A percentile compares a stretch with the other conserved stretches of the same genome.
These are phyloP conservation scores for Montipora capricornis DNA, from an alignment of 64 coral and sea anemone species.

Conservation along the genomic window DNA sequence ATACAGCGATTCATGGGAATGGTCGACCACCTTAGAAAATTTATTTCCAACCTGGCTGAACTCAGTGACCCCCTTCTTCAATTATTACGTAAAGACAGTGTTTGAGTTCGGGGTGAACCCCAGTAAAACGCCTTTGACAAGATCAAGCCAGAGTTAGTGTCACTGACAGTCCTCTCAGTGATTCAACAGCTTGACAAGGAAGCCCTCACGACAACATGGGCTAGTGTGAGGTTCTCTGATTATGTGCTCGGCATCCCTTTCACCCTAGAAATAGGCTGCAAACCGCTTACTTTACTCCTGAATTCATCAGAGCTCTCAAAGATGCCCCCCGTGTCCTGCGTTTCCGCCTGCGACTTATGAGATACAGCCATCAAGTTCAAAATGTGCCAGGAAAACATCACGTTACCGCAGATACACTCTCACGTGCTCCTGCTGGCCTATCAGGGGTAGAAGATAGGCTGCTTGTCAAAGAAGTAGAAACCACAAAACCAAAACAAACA, in stretches of 20 bases:
- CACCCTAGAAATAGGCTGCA: not conserved
- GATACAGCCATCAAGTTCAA: no score
- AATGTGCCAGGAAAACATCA: no score
- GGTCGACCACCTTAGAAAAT: constrained; percentile 45
- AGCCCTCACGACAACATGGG: constrained; percentile 12
- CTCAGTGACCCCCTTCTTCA: constrained; percentile 43
- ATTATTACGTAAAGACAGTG: constrained; percentile 34
- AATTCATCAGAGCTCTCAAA: not conserved
- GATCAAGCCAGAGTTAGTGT: constrained; percentile 50
- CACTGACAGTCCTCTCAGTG: constrained; percentile 41
- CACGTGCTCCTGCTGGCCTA: no score
- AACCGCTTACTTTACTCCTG: constrained; percentile 2
- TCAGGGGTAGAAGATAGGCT: no score
- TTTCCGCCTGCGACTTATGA: no score
- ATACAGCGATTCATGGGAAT: constrained; percentile 59
- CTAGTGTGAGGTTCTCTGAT: constrained; percentile 15
- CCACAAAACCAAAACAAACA: no score
- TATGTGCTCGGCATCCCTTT: constrained; percentile 6
- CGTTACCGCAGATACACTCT: no score
- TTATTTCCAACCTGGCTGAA: not conserved
- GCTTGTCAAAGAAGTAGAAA: no score
- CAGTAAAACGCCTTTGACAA: constrained; percentile 43
- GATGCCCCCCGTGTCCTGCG: no score
- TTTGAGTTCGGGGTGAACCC: constrained; percentile 12
- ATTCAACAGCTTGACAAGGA: constrained; percentile 22